Evolutionary conservation across 2,113 vertebrate genomes (phyloP).

Genomic region (Perca fluviatilis): DNA sequence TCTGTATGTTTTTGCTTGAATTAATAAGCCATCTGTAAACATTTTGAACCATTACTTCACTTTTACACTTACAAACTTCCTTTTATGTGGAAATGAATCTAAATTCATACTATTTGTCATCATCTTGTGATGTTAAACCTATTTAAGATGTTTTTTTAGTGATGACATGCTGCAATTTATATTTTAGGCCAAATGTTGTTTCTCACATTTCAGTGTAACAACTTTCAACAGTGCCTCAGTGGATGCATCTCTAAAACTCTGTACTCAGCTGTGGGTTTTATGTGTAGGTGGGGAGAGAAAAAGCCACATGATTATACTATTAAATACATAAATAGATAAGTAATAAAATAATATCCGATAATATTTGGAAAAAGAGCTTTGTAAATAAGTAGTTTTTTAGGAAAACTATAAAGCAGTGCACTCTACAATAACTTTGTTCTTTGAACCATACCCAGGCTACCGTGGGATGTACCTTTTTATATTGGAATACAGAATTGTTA

Average conservation of each 20-base stretch:
- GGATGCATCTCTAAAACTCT: background rate
- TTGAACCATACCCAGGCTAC: background rate
- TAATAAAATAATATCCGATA: background rate
- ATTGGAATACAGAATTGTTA: conserved; percentile 15
- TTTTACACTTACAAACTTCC: background rate
- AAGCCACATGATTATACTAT: background rate
- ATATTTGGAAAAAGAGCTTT: background rate
- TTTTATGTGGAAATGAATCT: background rate
- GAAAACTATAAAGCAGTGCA: background rate
- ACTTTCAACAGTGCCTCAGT: background rate
- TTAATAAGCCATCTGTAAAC: conserved; percentile 13
- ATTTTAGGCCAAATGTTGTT: background rate
- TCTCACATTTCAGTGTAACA: background rate
- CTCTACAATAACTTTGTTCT: background rate
- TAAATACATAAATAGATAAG: background rate
- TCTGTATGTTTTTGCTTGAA: background rate
- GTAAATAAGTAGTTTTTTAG: background rate
- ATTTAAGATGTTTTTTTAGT: background rate
- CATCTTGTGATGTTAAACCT: background rate
- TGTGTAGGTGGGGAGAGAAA: conserved; percentile 7
- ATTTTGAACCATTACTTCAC: background rate
- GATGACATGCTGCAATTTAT: background rate
- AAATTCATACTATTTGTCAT: background rate
- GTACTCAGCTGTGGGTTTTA: conserved; percentile 5
- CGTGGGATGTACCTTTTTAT: background rate